Conservation (phyloP, 2,888 invertebrate species). For the Platynereis dumerilii region DNA sequence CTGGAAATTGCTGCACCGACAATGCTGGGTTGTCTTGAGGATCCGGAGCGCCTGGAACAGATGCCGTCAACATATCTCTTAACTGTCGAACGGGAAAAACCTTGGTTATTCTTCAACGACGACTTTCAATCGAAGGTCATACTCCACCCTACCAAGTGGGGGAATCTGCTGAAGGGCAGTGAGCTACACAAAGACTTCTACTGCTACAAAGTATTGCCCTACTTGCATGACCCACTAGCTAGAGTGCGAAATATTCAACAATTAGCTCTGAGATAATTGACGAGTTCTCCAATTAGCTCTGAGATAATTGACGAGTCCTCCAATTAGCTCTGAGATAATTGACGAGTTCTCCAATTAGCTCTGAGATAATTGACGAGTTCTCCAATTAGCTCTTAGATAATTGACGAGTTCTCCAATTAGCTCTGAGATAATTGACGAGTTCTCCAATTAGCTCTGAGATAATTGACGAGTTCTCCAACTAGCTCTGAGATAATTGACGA, state of each 20-base stretch:
- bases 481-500: too few relatives aligned
- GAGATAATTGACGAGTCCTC: too few relatives aligned
- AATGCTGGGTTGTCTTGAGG: slow-evolving; percentile 30
- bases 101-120: slow-evolving; percentile 33
- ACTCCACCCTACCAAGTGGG: slow-evolving; percentile 38
- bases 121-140: slow-evolving; percentile 29
- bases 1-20: slow-evolving; percentile 39
- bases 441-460: too few relatives aligned
- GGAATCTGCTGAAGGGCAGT: slow-evolving; percentile 18
- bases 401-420: too few relatives aligned
- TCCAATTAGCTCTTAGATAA: too few relatives aligned
- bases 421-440: too few relatives aligned
- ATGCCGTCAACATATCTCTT: slow-evolving; percentile 22
- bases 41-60: slow-evolving; percentile 16
- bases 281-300: too few relatives aligned
- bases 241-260: slow-evolving; percentile 14
- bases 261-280: too few relatives aligned
- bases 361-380: too few relatives aligned
- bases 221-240: slow-evolving; percentile 30
- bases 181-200: slow-evolving; percentile 5
- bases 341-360: too few relatives aligned
- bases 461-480: too few relatives aligned
- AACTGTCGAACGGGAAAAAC: slow-evolving; percentile 23
- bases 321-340: too few relatives aligned
- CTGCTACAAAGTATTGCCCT: slow-evolving; percentile 31